Base-by-base conservation (phyloP, 2,113 vertebrate genomes). In the Saccopteryx bilineata region DNA sequence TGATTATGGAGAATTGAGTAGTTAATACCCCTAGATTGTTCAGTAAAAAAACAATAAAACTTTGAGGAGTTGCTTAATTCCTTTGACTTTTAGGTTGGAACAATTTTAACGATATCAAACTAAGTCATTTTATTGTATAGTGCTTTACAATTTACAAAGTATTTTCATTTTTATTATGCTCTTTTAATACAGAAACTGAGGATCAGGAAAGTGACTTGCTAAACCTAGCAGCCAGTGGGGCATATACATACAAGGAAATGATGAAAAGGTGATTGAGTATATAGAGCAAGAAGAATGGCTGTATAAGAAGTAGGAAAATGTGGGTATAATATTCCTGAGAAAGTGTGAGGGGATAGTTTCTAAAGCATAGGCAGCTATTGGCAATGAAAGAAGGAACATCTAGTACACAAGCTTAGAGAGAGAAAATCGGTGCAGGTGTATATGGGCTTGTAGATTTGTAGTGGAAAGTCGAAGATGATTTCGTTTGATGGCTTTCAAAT, bases 1-100 rank as follows among this genome's bases (percentile, higher is more conserved):
- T 94, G 19, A 88, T 76, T 74, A 68, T 61, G n/a, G 61, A 87
- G 50, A 89, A n/a, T 58, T 80, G 52, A 94, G 31, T 66, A 92
- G 31, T 61, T 76, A 1, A 1, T 90, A 54, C 7, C 60, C 5
- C n/a, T 56, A 75, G 18, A 81, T 72, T 54, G 92, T 79, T 19
- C 56, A 86, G 60, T 65, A n/a, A 83, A 69, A n/a, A 84, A 93
- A 75, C 2, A 92, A 58, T 54, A 80, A 50, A 71, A 52, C 54
- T 19, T 80, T 86, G 61, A 5, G 50, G 87, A 94, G 54, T 85
- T 50, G 87, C 58, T 92, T 72, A 63, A 83, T 84, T 76, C 21
- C 26, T 95, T 96, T 87, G 19, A 23, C 75, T 7, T 96, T 87
- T 61, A 74, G 24, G 11, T 28, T 74, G 23, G 7, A 92, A 81